Percentiles rank a stretch among this genome's conserved stretches.
Conservation (phyloP, 53 echinoderm and acorn worm genomes). For the Antedon mediterranea region DNA sequence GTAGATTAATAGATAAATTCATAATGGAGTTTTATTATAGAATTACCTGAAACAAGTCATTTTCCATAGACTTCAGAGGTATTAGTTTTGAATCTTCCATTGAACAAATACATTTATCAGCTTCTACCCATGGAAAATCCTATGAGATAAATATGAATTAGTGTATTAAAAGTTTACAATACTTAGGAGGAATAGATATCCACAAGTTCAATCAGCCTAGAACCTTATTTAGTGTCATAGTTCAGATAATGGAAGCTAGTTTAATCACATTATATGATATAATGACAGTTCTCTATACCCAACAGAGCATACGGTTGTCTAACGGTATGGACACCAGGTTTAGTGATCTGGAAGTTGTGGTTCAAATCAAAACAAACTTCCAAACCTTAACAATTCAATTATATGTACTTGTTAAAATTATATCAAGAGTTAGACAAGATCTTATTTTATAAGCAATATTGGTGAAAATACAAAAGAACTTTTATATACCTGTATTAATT, state of each 20-base stretch:
- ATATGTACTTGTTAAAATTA: background rate
- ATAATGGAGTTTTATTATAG: background rate
- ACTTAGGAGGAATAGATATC: too few relatives aligned
- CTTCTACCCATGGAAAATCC: slow-evolving; percentile 91
- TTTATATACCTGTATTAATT: slow-evolving; percentile 59
- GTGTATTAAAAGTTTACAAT: too few relatives aligned
- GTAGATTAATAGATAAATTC: background rate
- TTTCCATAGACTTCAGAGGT: slow-evolving; percentile 64
- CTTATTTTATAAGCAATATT: background rate
- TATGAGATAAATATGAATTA: slow-evolving; percentile 3
- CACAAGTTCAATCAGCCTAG: too few relatives aligned
- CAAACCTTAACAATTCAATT: too few relatives aligned
- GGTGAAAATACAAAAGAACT: background rate
- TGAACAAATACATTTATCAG: slow-evolving; percentile 41
- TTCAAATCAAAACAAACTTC: too few relatives aligned
- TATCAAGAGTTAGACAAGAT: background rate
- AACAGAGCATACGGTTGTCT: too few relatives aligned
- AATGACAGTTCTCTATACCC: too few relatives aligned
- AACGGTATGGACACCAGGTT: too few relatives aligned
- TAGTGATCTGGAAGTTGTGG: too few relatives aligned
- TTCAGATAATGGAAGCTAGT: too few relatives aligned
- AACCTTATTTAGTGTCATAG: too few relatives aligned
- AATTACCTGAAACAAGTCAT: slow-evolving; percentile 59
- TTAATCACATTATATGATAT: too few relatives aligned
- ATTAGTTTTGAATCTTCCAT: slow-evolving; percentile 40